phyloP scores from a whole-genome alignment of 1,140 invertebrate genomes.

The Drosophila willistoni region DNA sequence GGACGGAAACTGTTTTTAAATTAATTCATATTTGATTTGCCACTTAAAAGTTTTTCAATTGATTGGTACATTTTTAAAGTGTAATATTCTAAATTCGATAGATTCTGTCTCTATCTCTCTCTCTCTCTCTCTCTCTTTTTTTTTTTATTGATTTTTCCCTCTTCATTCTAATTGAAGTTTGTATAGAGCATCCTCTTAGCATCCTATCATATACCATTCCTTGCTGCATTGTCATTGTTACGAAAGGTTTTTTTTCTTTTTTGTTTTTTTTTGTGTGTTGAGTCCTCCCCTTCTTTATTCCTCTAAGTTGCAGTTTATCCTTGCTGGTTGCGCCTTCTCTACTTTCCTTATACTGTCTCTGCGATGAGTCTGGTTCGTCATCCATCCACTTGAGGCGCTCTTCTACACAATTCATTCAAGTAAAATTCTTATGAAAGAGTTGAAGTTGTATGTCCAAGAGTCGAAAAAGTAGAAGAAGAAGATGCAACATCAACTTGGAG shows the following conservation, averaged over 20 bases:
- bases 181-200: conserved; percentile 33
- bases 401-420: conserved; percentile 73
- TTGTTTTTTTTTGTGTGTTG: neutral
- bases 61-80: neutral
- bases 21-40: no score
- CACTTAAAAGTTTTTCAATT: neutral
- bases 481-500: conserved; percentile 33
- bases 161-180: conserved; percentile 10
- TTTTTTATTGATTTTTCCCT: conserved; percentile 3
- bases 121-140: no score
- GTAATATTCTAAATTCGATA: neutral
- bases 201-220: conserved; percentile 33
- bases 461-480: conserved; percentile 2
- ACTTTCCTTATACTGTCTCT: neutral
- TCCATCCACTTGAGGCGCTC: conserved; percentile 49
- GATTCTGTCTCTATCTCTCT: neutral
- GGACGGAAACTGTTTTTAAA: no score
- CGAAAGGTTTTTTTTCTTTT: conserved; percentile 25
- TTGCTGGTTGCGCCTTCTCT: no score
- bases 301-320: no score
- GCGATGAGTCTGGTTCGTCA: conserved; percentile 9
- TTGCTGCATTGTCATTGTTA: conserved; percentile 66
- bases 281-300: neutral
- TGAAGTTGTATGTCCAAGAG: conserved; percentile 58
- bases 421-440: conserved; percentile 74